Conservation (phyloP, 2,113 vertebrate genomes). For the Azemiops feae region DNA sequence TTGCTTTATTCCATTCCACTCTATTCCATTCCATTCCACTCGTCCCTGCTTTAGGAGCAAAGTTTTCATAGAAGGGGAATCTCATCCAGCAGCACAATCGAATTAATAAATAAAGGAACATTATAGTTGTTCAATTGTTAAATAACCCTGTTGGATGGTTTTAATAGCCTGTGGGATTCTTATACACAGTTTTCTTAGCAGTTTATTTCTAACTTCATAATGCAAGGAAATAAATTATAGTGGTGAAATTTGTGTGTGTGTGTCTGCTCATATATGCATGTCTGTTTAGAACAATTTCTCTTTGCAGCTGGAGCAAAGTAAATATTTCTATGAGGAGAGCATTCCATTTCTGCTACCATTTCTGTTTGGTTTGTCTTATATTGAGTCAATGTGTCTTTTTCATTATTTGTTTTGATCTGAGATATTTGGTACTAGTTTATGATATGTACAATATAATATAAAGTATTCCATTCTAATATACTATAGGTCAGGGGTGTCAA, state of each 20-base stretch:
- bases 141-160: conserved; percentile 47
- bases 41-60: background rate
- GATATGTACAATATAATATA: background rate
- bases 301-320: conserved; percentile 24
- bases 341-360: conserved; percentile 14
- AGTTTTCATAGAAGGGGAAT: background rate
- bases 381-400: background rate
- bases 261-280: conserved; percentile 44
- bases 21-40: background rate
- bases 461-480: background rate
- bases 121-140: conserved; percentile 43
- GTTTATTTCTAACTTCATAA: conserved; percentile 56
- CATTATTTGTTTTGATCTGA: background rate
- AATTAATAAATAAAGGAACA: conserved; percentile 46
- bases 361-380: background rate
- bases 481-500: too few relatives aligned
- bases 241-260: conserved; percentile 37
- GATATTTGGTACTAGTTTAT: background rate
- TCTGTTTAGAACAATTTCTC: conserved; percentile 56
- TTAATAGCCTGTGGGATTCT: conserved; percentile 30
- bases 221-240: conserved; percentile 41
- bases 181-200: conserved; percentile 40
- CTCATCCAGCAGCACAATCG: conserved; percentile 21
- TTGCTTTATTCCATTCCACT: background rate
- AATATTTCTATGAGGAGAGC: conserved; percentile 27